phyloP scores from a whole-genome alignment of 2,888 invertebrate species.

The Oxycera nigricornis region DNA sequence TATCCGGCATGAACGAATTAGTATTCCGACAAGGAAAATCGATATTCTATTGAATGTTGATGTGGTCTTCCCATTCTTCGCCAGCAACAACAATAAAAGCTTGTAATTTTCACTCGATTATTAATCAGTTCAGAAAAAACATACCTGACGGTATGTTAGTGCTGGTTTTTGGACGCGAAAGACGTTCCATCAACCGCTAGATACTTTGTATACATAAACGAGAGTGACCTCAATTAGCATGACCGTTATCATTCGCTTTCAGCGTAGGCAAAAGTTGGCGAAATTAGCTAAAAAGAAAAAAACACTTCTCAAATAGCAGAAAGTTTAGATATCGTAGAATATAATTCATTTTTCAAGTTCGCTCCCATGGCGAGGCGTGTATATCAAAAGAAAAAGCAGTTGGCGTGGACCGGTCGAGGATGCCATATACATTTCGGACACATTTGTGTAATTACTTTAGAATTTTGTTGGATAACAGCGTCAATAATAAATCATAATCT shows the following conservation, averaged over 20 bases:
- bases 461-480: no score
- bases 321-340: neutral
- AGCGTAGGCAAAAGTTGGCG: neutral
- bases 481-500: no score
- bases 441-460: no score
- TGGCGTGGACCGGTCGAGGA: neutral
- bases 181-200: neutral
- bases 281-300: neutral
- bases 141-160: neutral
- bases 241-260: neutral
- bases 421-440: no score
- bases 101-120: neutral
- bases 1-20: no score
- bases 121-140: neutral
- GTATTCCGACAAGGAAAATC: neutral
- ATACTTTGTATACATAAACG: conserved; percentile 6
- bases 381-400: conserved; percentile 1
- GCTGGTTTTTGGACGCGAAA: neutral
- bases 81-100: neutral
- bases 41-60: neutral
- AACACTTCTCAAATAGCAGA: neutral
- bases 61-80: neutral
- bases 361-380: no score
- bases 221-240: neutral
- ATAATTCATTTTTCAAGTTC: no score